Base-by-base conservation (phyloP, 2,888 invertebrate species). In the Stratiomys singularior region DNA sequence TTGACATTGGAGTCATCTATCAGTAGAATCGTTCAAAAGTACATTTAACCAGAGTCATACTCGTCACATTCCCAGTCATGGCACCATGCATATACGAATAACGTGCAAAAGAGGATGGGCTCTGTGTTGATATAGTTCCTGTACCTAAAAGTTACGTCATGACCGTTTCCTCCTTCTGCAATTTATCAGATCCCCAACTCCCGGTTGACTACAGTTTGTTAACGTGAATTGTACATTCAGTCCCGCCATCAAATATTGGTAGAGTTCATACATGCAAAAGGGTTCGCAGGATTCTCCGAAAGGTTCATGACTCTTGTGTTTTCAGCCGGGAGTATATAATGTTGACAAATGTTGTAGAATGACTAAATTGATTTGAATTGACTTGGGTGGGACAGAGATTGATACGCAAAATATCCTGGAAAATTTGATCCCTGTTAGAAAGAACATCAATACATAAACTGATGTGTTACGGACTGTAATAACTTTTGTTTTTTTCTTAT, bases 31-130 rank as follows among this genome's bases (percentile, higher is more conserved):
- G 66, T 66, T 66, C 37, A 30, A 66, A 66, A 66, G 66, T 11
- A 66, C 66, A 66, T 66, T 66, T 37, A n/a, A 1, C 15, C 9
- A 66, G 66, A 66, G 66, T 37, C 66, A 37, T 66, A 66, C 18
- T 66, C 37, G 66, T 66, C 66, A 66, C 11, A 1, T 25, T 37
- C 18, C 37, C 23, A 21, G n/a, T 18, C 66, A 66, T 18, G 37
- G 9, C 28, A 64, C 44, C n/a, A 28, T 64, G 27, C 28, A 15
- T 64, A n/a, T n/a, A n/a, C n/a, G n/a, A n/a, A 23, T 15, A 64
- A 23, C 15, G 28, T 11, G 37, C 28, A 27, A 37, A 7, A 66
- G 66, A 5, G 30, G 30, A 13, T 25, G 63, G 60, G 63, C 27
- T 27, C 28, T 18, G 4, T 4, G 15, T 18, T 52, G 52, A 18